Evolutionary conservation across 2,888 invertebrate species (phyloP), one percentile per base, ranked within the genome.

Genomic region (Cylloceria caligata): DNA sequence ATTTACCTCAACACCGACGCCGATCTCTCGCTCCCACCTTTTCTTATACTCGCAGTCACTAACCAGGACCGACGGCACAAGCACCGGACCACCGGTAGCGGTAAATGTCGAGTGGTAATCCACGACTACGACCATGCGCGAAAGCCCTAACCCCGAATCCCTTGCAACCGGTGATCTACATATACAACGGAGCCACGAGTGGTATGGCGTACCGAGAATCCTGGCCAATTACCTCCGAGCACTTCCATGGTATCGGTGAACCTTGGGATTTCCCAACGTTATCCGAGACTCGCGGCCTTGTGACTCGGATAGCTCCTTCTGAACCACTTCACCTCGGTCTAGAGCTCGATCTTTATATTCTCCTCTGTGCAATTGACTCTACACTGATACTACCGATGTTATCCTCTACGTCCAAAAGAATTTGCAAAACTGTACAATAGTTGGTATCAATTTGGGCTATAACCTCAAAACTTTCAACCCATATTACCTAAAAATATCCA

Each of bases 191-290:
- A 34, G 16, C 16, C 57, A 30, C 30, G n/a, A 16, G 57, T 16
- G 34, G 27, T 34, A 57, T n/a, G n/a, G 57, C 27, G 52, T 24
- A 52, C 9, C 52, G 52, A 57, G 57, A 30, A 30, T 88, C 80
- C 84, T 77, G 83, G 85, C 84, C 88, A 88, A 88, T 88, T 88
- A 88, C 86, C 85, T 84, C 68, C 72, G 80, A 42, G 72, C 77
- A 77, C 86, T 72, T 75, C 67, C 73, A 65, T 57, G 42, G 82
- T 77, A 86, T 83, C 82, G 83, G 72, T 65, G 83, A 85, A 80
- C 85, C 83, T 83, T 84, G 74, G 80, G 85, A 83, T 85, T 84
- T 83, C 73, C 74, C 65, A 64, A 65, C 45, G 64, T 72, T 72
- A 72, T 78, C 72, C 72, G 65, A 65, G 65, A 34, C 73, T 67